Conservation (phyloP, 2,888 invertebrate genomes). For the Melanotus villosus region DNA sequence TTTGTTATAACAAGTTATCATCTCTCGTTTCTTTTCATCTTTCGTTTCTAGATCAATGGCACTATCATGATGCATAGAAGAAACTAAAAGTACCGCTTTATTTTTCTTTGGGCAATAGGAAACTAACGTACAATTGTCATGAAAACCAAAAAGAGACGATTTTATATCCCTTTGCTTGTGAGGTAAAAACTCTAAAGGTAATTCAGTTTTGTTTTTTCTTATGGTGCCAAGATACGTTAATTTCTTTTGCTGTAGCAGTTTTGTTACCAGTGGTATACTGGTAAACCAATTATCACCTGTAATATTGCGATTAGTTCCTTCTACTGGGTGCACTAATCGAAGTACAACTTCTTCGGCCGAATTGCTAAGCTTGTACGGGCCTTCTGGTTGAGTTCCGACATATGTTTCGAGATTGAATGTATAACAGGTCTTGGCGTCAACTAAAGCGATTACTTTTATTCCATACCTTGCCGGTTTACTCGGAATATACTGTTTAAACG, state of each 20-base stretch:
- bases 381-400: conserved; percentile 53
- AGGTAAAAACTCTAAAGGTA: background rate
- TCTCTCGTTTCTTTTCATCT: background rate
- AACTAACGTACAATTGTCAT: conserved; percentile 25
- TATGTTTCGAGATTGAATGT: conserved; percentile 54
- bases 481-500: conserved; percentile 57
- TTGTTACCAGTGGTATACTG: conserved; percentile 38
- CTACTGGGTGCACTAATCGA: conserved; percentile 45
- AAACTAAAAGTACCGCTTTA: conserved; percentile 42
- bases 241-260: conserved; percentile 36
- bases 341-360: conserved; percentile 45
- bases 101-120: conserved; percentile 44
- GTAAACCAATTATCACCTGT: conserved; percentile 56
- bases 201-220: background rate
- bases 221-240: background rate
- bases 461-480: conserved; percentile 57
- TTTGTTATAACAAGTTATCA: background rate
- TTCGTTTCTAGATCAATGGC: background rate
- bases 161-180: background rate
- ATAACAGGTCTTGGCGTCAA: conserved; percentile 52
- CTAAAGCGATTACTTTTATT: conserved; percentile 53
- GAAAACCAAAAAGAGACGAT: conserved; percentile 24
- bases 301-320: conserved; percentile 53
- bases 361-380: conserved; percentile 46
- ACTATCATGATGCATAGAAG: conserved; percentile 45